phyloP scores from a whole-genome alignment of 1,140 invertebrate genomes.

The Ectropis grisescens region DNA sequence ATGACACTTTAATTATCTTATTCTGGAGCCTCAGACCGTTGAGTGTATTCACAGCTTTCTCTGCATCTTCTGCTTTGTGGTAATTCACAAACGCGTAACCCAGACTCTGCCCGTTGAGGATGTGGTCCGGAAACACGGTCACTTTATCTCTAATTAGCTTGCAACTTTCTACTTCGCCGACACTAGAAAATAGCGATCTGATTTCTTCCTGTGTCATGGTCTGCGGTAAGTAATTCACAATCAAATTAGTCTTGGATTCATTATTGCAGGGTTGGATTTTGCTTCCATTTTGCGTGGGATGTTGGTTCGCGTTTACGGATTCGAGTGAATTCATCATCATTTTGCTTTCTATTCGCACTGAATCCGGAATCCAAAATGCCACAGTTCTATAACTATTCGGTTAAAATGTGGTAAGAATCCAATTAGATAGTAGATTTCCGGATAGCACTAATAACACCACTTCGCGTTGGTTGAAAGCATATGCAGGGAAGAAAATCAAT shows the following conservation, averaged over 20 bases:
- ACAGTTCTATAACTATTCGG: conserved; percentile 24
- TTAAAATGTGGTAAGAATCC: conserved; percentile 18
- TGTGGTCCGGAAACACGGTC: conserved; percentile 75
- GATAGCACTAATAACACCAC: conserved; percentile 46
- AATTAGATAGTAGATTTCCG: conserved; percentile 42
- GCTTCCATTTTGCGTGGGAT: conserved; percentile 71
- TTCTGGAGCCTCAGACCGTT: conserved; percentile 90
- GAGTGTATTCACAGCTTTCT: conserved; percentile 87
- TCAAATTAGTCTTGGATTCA: conserved; percentile 83
- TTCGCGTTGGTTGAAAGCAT: conserved; percentile 65
- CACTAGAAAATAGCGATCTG: conserved; percentile 85
- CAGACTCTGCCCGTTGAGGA: conserved; percentile 83
- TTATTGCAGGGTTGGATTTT: conserved; percentile 71
- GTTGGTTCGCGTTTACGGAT: conserved; percentile 63
- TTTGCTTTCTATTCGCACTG: conserved; percentile 41
- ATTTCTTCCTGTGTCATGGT: conserved; percentile 95
- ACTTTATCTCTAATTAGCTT: conserved; percentile 93
- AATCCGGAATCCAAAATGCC: conserved; percentile 40
- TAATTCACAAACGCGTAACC: conserved; percentile 94
- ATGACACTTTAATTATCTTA: conserved; percentile 93
- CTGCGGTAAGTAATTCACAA: conserved; percentile 93
- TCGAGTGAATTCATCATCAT: conserved; percentile 70
- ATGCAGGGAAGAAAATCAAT: conserved; percentile 69
- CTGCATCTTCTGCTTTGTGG: conserved; percentile 84
- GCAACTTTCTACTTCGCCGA: conserved; percentile 92